These are phyloP conservation scores for Drosophila nigricruria DNA, from an alignment of 2,888 invertebrate species.

Conservation along the genomic window DNA sequence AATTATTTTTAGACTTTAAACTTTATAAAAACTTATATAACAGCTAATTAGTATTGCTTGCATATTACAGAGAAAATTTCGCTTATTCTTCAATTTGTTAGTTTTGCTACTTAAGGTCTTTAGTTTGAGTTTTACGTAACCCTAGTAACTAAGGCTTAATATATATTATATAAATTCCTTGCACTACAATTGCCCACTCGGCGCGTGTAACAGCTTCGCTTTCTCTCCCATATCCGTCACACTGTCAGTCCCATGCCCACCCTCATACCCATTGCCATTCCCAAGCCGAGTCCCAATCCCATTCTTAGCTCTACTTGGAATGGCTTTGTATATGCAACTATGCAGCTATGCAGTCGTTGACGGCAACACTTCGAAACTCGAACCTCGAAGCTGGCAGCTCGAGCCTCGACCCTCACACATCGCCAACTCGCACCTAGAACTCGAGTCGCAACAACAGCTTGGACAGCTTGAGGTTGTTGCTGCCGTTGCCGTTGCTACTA, in stretches of 20 bases:
- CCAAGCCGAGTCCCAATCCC: neutral
- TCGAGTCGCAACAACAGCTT: slow-evolving; percentile 26
- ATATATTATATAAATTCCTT: slow-evolving; percentile 1
- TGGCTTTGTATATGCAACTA: slow-evolving; percentile 15
- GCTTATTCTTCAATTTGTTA: too few relatives aligned
- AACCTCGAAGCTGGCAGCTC: slow-evolving; percentile 6
- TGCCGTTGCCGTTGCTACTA: slow-evolving; percentile 1
- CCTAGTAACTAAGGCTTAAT: slow-evolving; percentile 5
- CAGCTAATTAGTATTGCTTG: neutral
- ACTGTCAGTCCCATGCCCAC: neutral
- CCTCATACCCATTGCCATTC: neutral
- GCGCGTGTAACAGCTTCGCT: neutral
- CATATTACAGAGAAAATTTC: neutral
- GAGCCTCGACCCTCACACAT: slow-evolving; percentile 5
- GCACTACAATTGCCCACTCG: slow-evolving; percentile 4
- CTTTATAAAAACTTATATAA: neutral
- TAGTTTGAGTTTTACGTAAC: neutral
- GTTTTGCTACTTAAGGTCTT: neutral
- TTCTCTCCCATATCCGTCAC: slow-evolving; percentile 17
- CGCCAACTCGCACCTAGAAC: slow-evolving; percentile 21
- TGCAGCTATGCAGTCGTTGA: slow-evolving; percentile 34
- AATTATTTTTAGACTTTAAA: neutral
- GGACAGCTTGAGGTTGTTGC: slow-evolving; percentile 57
- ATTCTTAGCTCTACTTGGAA: slow-evolving; percentile 23
- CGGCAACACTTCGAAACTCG: slow-evolving; percentile 34